A percentile compares a stretch with the other conserved stretches of the same genome.
These are phyloP conservation scores for Zelostemma sp. DNA, from an alignment of 1,140 invertebrate species.

Conservation along the genomic window DNA sequence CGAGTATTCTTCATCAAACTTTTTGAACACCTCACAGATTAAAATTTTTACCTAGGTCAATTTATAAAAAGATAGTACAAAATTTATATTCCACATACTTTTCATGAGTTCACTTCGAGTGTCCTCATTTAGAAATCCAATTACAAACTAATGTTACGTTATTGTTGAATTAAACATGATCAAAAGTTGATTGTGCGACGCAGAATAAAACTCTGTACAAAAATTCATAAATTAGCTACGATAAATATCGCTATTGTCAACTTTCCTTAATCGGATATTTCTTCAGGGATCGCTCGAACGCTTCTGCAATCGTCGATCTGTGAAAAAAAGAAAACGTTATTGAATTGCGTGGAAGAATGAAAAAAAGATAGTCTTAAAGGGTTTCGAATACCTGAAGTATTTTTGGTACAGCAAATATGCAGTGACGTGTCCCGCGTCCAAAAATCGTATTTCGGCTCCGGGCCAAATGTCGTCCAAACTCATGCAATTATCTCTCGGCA, in stretches of 20 bases:
- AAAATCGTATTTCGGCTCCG: constrained; percentile 86
- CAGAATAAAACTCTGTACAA: not conserved
- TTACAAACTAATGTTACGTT: too few species aligned
- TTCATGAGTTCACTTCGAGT: too few species aligned
- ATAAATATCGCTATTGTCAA: constrained; percentile 43
- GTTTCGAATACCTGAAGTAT: constrained; percentile 80
- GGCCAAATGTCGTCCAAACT: constrained; percentile 92
- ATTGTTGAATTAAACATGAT: not conserved
- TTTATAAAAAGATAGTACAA: too few species aligned
- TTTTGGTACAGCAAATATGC: constrained; percentile 91
- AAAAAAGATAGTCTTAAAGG: constrained; percentile 4
- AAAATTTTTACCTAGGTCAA: too few species aligned
- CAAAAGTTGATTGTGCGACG: not conserved
- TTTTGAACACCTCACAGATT: too few species aligned
- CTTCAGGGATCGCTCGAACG: constrained; percentile 69
- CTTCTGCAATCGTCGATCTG: constrained; percentile 69
- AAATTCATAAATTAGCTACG: not conserved
- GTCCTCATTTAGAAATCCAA: too few species aligned
- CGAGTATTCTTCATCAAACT: too few species aligned
- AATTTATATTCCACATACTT: too few species aligned
- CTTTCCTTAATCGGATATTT: constrained; percentile 68
- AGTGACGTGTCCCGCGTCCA: constrained; percentile 91
- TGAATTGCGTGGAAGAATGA: too few species aligned
- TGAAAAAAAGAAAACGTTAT: constrained; percentile 40
- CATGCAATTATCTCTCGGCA: constrained; percentile 85